phyloP scores from a whole-genome alignment of 2,888 invertebrate genomes.

The Ormia ochracea region DNA sequence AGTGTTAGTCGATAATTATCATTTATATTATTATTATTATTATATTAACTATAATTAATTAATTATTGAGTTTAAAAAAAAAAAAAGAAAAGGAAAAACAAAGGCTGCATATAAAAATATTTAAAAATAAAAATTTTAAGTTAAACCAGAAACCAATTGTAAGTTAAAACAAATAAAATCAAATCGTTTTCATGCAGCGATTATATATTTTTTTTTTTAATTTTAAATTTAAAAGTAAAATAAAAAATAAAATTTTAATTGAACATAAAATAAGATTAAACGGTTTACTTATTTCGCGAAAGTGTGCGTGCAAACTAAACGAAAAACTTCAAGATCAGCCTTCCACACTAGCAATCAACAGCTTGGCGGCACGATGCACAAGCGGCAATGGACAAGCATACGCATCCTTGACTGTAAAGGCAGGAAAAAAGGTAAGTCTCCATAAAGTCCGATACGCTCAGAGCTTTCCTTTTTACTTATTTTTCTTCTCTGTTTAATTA shows the following conservation, averaged over 20 bases:
- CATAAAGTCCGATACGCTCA: too few relatives aligned
- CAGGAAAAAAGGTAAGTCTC: too few relatives aligned
- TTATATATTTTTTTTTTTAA: slow-evolving; percentile 49
- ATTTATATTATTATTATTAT: slow-evolving; percentile 49
- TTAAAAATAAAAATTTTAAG: slow-evolving; percentile 30
- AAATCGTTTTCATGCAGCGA: slow-evolving; percentile 56
- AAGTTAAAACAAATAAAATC: slow-evolving; percentile 49
- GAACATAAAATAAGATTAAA: slow-evolving; percentile 51
- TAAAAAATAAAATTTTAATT: slow-evolving; percentile 61
- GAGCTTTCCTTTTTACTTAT: too few relatives aligned
- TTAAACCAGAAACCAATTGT: slow-evolving; percentile 37
- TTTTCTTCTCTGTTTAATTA: too few relatives aligned
- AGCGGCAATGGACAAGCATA: too few relatives aligned
- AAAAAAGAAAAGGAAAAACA: slow-evolving; percentile 35
- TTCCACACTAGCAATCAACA: too few relatives aligned
- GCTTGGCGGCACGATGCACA: too few relatives aligned
- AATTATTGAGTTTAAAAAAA: slow-evolving; percentile 52
- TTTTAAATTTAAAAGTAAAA: slow-evolving; percentile 58
- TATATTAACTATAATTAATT: slow-evolving; percentile 50
- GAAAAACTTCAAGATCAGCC: too few relatives aligned
- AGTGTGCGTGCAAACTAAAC: too few relatives aligned
- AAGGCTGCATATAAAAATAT: slow-evolving; percentile 57
- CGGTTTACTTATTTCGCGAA: not conserved
- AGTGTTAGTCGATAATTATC: slow-evolving; percentile 58
- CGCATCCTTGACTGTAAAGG: too few relatives aligned